Evolutionary conservation across 1,140 invertebrate species (phyloP).

Genomic region (Megathymus violae): DNA sequence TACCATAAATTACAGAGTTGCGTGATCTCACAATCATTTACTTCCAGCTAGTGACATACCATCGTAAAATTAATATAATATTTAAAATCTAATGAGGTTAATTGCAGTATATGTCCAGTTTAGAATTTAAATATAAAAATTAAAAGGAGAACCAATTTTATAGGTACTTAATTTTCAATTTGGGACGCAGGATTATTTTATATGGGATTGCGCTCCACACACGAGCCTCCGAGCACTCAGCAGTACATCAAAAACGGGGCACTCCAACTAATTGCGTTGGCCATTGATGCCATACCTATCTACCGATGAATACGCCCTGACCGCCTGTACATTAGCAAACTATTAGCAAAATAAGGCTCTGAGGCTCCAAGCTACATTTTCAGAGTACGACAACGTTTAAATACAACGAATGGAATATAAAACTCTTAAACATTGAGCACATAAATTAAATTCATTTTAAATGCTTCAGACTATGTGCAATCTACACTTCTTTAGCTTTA

Average conservation of each 20-base stretch:
- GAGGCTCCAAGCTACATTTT: slow-evolving; percentile 11
- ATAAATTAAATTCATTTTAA: too few species aligned
- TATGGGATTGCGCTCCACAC: slow-evolving; percentile 56
- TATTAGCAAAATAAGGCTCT: slow-evolving; percentile 44
- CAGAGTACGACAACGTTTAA: slow-evolving; percentile 23
- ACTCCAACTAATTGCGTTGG: slow-evolving; percentile 81
- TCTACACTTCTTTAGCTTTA: too few species aligned
- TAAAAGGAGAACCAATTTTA: slow-evolving; percentile 24
- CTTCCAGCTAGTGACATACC: too few species aligned
- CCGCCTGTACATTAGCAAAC: slow-evolving; percentile 55
- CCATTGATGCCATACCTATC: slow-evolving; percentile 69
- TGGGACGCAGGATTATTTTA: slow-evolving; percentile 55
- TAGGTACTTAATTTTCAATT: slow-evolving; percentile 30
- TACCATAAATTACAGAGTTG: too few species aligned
- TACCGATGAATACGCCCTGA: slow-evolving; percentile 46
- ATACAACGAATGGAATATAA: slow-evolving; percentile 3
- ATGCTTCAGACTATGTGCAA: too few species aligned
- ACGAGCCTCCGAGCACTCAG: slow-evolving; percentile 50
- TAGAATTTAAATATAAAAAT: slow-evolving; percentile 29
- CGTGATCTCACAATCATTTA: too few species aligned
- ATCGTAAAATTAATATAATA: too few species aligned
- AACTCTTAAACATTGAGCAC: too few species aligned
- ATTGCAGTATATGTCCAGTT: too few species aligned
- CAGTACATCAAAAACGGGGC: slow-evolving; percentile 80
- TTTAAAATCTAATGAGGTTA: too few species aligned